These are phyloP conservation scores for Bembecia ichneumoniformis DNA, from an alignment of 2,888 invertebrate genomes.

Conservation along the genomic window DNA sequence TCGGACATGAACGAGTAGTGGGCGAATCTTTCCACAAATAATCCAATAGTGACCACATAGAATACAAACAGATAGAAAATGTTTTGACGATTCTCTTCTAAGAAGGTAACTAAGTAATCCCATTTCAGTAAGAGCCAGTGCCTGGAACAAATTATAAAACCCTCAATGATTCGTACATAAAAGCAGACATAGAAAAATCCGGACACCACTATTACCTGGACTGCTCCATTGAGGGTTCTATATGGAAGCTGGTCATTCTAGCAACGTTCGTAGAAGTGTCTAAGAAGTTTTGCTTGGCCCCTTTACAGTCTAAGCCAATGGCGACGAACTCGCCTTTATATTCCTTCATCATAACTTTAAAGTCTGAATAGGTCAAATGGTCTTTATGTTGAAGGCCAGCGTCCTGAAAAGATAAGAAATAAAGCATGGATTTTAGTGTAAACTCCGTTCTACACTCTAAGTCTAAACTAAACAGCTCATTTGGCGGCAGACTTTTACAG, in stretches of 20 bases:
- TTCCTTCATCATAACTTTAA: constrained; percentile 96
- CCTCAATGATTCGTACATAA: background rate
- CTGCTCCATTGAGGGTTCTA: constrained; percentile 84
- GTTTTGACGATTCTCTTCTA: constrained; percentile 96
- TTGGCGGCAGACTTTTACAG: too few species aligned
- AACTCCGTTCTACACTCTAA: background rate
- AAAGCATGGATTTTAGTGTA: background rate
- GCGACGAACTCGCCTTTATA: constrained; percentile 96
- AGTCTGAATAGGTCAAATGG: constrained; percentile 90
- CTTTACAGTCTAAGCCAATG: constrained; percentile 94
- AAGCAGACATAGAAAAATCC: background rate
- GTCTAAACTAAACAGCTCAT: too few species aligned
- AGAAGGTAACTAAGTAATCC: constrained; percentile 89
- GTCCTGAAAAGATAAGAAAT: constrained; percentile 74
- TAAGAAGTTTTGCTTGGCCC: constrained; percentile 94
- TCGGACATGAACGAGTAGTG: constrained; percentile 98
- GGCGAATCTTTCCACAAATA: constrained; percentile 96
- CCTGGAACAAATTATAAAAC: constrained; percentile 33
- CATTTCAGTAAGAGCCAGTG: constrained; percentile 84
- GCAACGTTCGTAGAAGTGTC: constrained; percentile 96
- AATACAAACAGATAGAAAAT: constrained; percentile 96
- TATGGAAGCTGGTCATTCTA: constrained; percentile 94
- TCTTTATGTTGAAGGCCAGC: constrained; percentile 93
- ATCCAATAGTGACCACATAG: constrained; percentile 92
- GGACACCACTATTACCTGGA: constrained; percentile 46